A percentile compares a stretch with the other conserved stretches of the same genome.
phyloP scores from a whole-genome alignment of 2,113 vertebrate species.

The Lycocorax pyrrhopterus region DNA sequence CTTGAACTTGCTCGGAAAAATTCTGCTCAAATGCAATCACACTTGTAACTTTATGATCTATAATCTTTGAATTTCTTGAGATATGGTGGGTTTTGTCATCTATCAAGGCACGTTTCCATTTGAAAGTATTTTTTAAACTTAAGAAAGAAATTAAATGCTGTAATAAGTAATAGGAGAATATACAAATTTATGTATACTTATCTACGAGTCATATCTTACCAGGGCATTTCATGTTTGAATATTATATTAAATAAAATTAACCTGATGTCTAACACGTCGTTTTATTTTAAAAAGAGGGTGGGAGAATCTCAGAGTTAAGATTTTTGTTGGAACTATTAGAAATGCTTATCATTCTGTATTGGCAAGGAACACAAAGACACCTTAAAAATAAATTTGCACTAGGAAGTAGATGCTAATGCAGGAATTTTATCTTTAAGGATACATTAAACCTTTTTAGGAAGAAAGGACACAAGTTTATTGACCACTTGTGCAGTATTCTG shows the following conservation, averaged over 20 bases:
- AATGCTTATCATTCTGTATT: neutral
- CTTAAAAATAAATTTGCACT: neutral
- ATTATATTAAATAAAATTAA: slow-evolving; percentile 70
- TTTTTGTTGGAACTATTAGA: neutral
- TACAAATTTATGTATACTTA: slow-evolving; percentile 59
- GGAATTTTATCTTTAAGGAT: neutral
- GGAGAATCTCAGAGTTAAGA: slow-evolving; percentile 4
- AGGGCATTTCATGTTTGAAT: slow-evolving; percentile 63
- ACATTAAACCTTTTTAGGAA: neutral
- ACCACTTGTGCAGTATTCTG: neutral
- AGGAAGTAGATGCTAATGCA: neutral
- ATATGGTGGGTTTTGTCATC: slow-evolving; percentile 47
- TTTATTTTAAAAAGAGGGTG: slow-evolving; percentile 57
- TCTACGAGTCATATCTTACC: slow-evolving; percentile 33
- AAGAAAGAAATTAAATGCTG: slow-evolving; percentile 43
- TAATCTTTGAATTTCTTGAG: slow-evolving; percentile 47
- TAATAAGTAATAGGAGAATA: slow-evolving; percentile 53
- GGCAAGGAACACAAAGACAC: neutral
- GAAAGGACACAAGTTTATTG: neutral
- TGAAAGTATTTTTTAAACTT: slow-evolving; percentile 64
- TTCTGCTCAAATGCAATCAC: slow-evolving; percentile 36
- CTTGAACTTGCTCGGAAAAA: slow-evolving; percentile 58
- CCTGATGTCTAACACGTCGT: slow-evolving; percentile 55
- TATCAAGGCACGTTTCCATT: slow-evolving; percentile 20
- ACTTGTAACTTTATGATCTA: slow-evolving; percentile 57